phyloP scores from a whole-genome alignment of 2,797 vertebrate species.

The Eremophila alpestris region DNA sequence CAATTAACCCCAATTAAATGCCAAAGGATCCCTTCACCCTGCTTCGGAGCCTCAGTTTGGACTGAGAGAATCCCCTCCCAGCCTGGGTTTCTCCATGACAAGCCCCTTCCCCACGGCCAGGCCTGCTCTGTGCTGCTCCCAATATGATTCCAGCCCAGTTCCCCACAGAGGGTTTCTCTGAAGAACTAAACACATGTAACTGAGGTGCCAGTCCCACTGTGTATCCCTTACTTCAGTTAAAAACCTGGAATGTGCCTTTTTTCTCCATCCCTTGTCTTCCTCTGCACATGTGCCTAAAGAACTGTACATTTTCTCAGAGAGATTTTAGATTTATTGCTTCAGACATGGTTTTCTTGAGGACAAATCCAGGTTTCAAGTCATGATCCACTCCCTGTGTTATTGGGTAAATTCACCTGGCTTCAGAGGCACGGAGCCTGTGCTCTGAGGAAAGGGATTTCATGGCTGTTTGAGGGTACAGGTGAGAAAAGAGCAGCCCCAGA shows the following conservation, averaged over 20 bases:
- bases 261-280: not conserved
- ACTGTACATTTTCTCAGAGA: fast-evolving
- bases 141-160: not conserved
- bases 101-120: not conserved
- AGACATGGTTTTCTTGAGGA: not conserved
- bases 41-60: not conserved
- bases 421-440: not conserved
- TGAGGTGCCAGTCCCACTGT: not conserved
- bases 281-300: not conserved
- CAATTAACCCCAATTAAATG: not conserved
- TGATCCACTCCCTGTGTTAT: not conserved
- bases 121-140: not conserved
- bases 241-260: not conserved
- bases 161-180: no score
- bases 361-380: not conserved
- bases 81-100: not conserved
- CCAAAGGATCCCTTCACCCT: not conserved
- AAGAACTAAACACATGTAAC: fast-evolving
- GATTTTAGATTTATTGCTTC: not conserved
- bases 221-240: not conserved
- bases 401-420: not conserved
- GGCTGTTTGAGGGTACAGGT: not conserved
- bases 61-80: not conserved
- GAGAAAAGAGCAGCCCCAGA: not conserved
- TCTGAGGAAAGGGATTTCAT: not conserved